Evolutionary conservation across 2,888 invertebrate species (phyloP).

Genomic region (Celastrina argiolus): DNA sequence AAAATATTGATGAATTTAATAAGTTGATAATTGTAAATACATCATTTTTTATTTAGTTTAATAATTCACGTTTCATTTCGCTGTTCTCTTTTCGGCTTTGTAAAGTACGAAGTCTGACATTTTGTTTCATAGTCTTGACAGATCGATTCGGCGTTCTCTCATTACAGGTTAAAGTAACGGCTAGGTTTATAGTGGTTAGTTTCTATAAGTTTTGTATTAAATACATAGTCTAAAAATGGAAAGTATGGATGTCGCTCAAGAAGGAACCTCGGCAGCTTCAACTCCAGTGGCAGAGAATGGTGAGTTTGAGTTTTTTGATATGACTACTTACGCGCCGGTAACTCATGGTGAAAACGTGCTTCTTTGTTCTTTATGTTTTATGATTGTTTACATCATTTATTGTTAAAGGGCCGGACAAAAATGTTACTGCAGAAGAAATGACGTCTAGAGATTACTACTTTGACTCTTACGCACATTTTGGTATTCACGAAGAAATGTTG

Average conservation of each 20-base stretch:
- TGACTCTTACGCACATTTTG: slow-evolving; percentile 99
- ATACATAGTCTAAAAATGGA: slow-evolving; percentile 55
- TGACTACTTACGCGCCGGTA: slow-evolving; percentile 41
- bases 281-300: slow-evolving; percentile 70
- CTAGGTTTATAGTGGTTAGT: not conserved
- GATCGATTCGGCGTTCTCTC: slow-evolving; percentile 25
- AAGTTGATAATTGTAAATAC: not conserved
- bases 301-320: slow-evolving; percentile 43
- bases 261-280: slow-evolving; percentile 61
- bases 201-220: slow-evolving; percentile 33
- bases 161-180: slow-evolving; percentile 61
- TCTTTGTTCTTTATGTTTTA: slow-evolving; percentile 39
- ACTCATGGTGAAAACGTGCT: slow-evolving; percentile 61
- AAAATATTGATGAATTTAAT: not conserved
- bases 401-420: slow-evolving; percentile 64
- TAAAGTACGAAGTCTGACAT: not conserved
- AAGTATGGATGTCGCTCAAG: slow-evolving; percentile 73
- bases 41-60: not conserved
- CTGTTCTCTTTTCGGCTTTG: not conserved
- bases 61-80: not conserved
- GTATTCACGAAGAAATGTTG: slow-evolving; percentile 99
- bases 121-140: not conserved
- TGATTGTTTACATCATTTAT: slow-evolving; percentile 25
- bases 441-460: slow-evolving; percentile 99
- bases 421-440: slow-evolving; percentile 94